Percentiles rank a stretch among this genome's conserved stretches.
These are phyloP conservation scores for Platyscapa corneri DNA, from an alignment of 1,140 invertebrate species.

Conservation along the genomic window DNA sequence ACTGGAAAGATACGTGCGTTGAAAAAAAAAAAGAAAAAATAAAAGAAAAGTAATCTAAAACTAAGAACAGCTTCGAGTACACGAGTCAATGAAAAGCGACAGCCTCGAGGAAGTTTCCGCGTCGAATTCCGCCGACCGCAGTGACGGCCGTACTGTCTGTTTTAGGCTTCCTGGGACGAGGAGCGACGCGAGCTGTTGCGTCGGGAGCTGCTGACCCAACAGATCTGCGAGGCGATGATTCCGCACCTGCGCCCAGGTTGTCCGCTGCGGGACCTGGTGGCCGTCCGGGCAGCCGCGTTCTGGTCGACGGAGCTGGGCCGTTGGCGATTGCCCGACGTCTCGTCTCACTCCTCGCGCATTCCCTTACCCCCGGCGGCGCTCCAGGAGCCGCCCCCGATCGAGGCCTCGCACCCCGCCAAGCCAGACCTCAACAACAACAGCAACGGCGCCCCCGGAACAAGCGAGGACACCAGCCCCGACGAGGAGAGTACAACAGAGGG, in stretches of 20 bases:
- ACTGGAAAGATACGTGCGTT: too few species aligned
- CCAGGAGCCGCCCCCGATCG: not conserved
- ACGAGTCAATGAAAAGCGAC: too few species aligned
- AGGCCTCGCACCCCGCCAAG: slow-evolving; percentile 46
- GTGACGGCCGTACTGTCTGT: not conserved
- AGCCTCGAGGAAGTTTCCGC: too few species aligned
- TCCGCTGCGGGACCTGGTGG: slow-evolving; percentile 68
- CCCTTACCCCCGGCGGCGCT: slow-evolving; percentile 65
- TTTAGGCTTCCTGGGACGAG: slow-evolving; percentile 71
- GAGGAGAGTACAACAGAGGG: slow-evolving; percentile 52
- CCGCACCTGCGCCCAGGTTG: slow-evolving; percentile 72
- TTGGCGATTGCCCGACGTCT: slow-evolving; percentile 69
- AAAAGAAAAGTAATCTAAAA: too few species aligned
- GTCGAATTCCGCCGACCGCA: not conserved
- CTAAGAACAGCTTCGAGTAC: too few species aligned
- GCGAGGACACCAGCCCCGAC: slow-evolving; percentile 55
- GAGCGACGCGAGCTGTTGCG: slow-evolving; percentile 71
- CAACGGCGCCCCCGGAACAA: slow-evolving; percentile 48
- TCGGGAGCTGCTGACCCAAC: slow-evolving; percentile 68
- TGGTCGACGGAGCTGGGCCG: slow-evolving; percentile 71
- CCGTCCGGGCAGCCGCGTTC: slow-evolving; percentile 66
- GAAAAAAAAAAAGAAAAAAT: too few species aligned
- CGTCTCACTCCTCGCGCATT: slow-evolving; percentile 58
- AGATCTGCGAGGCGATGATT: slow-evolving; percentile 71
- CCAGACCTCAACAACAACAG: slow-evolving; percentile 68